These are phyloP conservation scores for Porites evermanni DNA, from an alignment of 92 coral and sea anemone genomes.

Conservation along the genomic window DNA sequence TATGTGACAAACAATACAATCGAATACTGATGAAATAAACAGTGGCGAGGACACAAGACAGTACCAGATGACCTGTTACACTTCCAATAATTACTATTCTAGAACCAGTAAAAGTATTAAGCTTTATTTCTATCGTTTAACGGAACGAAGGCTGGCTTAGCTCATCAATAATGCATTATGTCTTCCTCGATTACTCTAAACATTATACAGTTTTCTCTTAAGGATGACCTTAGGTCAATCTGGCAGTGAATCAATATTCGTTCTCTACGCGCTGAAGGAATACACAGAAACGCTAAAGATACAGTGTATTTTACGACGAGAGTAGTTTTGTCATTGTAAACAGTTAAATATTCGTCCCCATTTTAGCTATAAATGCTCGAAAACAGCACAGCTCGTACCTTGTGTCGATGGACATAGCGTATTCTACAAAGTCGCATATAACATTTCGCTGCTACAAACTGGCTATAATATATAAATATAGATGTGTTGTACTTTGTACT, in stretches of 20 bases:
- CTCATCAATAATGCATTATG: slow-evolving; percentile 27
- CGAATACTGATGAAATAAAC: no score
- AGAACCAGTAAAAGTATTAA: no score
- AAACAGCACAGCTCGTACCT: no score
- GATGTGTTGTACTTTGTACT: slow-evolving; percentile 23
- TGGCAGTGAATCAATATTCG: not conserved
- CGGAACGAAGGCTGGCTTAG: no score
- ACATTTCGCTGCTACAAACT: not conserved
- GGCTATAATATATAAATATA: not conserved
- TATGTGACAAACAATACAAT: no score
- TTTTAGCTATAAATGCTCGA: no score
- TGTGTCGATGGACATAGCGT: not conserved
- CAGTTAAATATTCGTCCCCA: no score
- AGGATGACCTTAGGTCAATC: not conserved
- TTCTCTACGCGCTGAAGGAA: not conserved
- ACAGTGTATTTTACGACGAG: not conserved
- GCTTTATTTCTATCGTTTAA: no score
- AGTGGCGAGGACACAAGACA: no score
- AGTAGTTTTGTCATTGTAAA: not conserved
- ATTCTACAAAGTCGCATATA: slow-evolving; percentile 21
- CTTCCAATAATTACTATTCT: no score
- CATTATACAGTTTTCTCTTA: not conserved
- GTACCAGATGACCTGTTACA: no score
- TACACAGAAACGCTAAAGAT: not conserved
- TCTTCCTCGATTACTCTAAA: slow-evolving; percentile 4